These are phyloP conservation scores for Otus sunia DNA, from an alignment of 2,113 vertebrate genomes.

Conservation along the genomic window DNA sequence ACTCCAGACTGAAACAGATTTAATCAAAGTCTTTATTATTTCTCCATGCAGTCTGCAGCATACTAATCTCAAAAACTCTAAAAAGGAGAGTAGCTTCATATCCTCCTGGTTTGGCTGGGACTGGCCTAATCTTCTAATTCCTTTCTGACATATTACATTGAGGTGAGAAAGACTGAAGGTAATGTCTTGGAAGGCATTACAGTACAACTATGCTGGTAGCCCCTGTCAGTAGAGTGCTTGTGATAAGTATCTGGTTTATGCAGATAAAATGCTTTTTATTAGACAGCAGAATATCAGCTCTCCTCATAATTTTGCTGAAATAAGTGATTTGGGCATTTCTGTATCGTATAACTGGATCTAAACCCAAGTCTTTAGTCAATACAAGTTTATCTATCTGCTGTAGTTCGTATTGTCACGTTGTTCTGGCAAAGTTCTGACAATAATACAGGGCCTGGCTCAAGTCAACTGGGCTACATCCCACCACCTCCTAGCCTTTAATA, in stretches of 20 bases:
- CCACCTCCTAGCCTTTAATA: not conserved
- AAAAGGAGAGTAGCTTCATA: not conserved
- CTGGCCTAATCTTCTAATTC: not conserved
- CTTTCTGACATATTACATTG: not conserved
- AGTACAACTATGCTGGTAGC: not conserved
- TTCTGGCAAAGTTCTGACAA: not conserved
- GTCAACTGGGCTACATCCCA: not conserved
- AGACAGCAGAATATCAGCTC: not conserved
- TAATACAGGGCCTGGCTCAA: not conserved
- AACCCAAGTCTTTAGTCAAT: not conserved
- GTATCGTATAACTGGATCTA: not conserved
- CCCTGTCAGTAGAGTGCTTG: not conserved
- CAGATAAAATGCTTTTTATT: not conserved
- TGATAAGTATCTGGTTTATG: not conserved
- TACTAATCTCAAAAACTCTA: not conserved
- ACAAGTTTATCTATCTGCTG: not conserved
- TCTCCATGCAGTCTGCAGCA: not conserved
- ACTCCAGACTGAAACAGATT: not conserved
- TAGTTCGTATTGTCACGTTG: not conserved
- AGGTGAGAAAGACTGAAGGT: not conserved
- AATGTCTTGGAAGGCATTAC: not conserved
- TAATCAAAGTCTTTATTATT: not conserved
- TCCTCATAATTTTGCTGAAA: not conserved
- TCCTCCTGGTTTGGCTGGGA: not conserved
- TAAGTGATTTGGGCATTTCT: not conserved